Conservation (phyloP, 2,113 vertebrate genomes). For the Lepus timidus region DNA sequence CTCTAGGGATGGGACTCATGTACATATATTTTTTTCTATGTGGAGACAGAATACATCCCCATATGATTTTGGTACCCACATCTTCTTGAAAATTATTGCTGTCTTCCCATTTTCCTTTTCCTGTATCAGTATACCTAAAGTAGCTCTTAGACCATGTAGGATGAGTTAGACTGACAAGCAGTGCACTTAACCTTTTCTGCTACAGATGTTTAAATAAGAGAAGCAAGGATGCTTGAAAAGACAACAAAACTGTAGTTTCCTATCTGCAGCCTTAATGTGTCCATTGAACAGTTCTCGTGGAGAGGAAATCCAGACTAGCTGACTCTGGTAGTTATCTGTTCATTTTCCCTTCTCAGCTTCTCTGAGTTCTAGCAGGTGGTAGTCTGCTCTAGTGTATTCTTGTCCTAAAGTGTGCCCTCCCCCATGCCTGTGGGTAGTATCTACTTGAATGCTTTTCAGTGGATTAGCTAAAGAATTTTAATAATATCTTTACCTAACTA, state of each 20-base stretch:
- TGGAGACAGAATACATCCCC: not conserved
- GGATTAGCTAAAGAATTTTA: not conserved
- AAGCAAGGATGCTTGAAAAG: not conserved
- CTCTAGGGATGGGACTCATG: not conserved
- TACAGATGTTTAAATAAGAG: not conserved
- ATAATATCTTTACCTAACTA: not conserved
- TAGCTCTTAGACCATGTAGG: not conserved
- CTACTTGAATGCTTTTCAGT: not conserved
- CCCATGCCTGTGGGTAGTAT: not conserved
- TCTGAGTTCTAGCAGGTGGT: not conserved
- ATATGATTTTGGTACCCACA: not conserved
- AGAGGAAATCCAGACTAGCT: not conserved
- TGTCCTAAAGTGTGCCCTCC: not conserved
- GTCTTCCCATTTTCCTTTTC: not conserved
- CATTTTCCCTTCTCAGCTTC: not conserved
- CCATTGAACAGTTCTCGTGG: not conserved
- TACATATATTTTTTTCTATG: not conserved
- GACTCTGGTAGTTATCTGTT: not conserved
- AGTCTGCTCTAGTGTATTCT: not conserved
- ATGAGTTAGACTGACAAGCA: not conserved
- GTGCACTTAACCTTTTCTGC: not conserved
- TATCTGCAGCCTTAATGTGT: not conserved
- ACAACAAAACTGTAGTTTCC: not conserved
- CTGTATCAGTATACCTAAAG: not conserved
- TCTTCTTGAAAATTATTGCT: conserved; percentile 36